Conservation (phyloP, 1,140 invertebrate species). For the Globodera ellingtonae region DNA sequence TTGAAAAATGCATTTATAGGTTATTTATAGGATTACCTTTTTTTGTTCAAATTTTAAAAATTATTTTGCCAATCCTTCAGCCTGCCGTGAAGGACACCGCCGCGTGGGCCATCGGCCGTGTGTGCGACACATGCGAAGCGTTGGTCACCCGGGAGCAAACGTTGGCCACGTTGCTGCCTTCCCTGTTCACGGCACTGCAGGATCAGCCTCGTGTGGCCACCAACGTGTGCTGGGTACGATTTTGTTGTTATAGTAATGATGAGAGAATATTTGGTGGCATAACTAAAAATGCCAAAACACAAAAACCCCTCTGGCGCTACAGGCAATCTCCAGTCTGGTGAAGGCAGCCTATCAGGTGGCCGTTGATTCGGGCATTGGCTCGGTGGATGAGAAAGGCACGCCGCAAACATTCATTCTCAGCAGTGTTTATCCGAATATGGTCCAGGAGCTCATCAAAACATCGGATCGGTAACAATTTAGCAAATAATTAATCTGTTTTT, state of each 20-base stretch:
- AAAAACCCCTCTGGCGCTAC: conserved; percentile 16
- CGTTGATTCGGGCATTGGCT: conserved; percentile 67
- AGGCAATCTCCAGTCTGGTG: conserved; percentile 91
- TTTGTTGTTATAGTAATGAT: background rate
- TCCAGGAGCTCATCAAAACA: conserved; percentile 85
- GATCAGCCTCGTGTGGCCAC: conserved; percentile 92
- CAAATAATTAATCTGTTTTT: background rate
- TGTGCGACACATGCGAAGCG: conserved; percentile 94
- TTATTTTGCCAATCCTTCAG: conserved; percentile 35
- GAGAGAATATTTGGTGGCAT: conserved; percentile 5
- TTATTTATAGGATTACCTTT: too few relatives aligned
- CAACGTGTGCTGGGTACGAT: conserved; percentile 89
- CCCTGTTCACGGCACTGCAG: conserved; percentile 80
- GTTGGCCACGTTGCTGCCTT: conserved; percentile 80
- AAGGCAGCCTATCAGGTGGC: conserved; percentile 88
- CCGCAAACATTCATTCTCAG: conserved; percentile 92
- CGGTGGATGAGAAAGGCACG: conserved; percentile 65
- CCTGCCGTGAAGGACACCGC: conserved; percentile 91
- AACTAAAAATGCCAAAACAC: background rate
- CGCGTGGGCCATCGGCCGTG: conserved; percentile 95
- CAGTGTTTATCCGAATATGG: conserved; percentile 87
- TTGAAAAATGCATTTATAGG: too few relatives aligned
- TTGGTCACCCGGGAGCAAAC: conserved; percentile 87
- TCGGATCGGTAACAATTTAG: conserved; percentile 77
- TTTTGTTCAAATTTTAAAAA: too few relatives aligned